These are phyloP conservation scores for Myotis myotis DNA, from an alignment of 2,797 vertebrate species.

Conservation along the genomic window DNA sequence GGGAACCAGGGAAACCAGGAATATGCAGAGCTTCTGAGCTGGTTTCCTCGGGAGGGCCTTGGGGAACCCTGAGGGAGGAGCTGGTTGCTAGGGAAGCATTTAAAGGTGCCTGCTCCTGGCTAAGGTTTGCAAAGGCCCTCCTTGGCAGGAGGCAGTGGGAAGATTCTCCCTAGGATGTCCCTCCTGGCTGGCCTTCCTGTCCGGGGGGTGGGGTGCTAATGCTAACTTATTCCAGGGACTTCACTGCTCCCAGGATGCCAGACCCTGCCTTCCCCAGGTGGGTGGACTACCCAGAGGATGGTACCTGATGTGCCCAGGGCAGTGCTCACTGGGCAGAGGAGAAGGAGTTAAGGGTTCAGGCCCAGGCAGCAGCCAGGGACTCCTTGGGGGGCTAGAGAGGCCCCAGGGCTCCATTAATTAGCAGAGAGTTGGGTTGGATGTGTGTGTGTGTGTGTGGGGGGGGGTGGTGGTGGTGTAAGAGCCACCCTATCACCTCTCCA, in stretches of 20 bases:
- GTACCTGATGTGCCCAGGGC: neutral
- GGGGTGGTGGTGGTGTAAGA: neutral
- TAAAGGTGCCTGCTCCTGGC: constrained; percentile 75
- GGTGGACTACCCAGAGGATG: neutral
- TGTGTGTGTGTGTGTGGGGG: no score
- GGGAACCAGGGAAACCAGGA: constrained; percentile 40
- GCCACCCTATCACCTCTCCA: neutral
- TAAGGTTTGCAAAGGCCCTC: constrained; percentile 29
- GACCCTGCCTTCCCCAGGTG: neutral
- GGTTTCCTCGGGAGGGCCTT: constrained; percentile 44
- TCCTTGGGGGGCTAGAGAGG: constrained; percentile 27
- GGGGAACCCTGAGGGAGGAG: constrained; percentile 58
- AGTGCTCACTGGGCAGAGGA: constrained; percentile 11
- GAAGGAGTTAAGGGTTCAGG: constrained; percentile 68
- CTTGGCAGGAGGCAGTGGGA: constrained; percentile 23
- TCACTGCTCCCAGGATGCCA: neutral
- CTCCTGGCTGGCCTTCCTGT: constrained; percentile 9
- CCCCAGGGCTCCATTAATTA: constrained; percentile 52
- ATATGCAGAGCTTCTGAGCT: constrained; percentile 39
- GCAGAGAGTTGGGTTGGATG: neutral
- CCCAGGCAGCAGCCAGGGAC: neutral
- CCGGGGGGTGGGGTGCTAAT: neutral
- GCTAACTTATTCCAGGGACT: constrained; percentile 45
- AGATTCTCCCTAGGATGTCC: constrained; percentile 18
- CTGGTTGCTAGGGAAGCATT: constrained; percentile 72